These are phyloP conservation scores for Pachymerium ferrugineum DNA, from an alignment of 2,888 invertebrate species.

Conservation along the genomic window DNA sequence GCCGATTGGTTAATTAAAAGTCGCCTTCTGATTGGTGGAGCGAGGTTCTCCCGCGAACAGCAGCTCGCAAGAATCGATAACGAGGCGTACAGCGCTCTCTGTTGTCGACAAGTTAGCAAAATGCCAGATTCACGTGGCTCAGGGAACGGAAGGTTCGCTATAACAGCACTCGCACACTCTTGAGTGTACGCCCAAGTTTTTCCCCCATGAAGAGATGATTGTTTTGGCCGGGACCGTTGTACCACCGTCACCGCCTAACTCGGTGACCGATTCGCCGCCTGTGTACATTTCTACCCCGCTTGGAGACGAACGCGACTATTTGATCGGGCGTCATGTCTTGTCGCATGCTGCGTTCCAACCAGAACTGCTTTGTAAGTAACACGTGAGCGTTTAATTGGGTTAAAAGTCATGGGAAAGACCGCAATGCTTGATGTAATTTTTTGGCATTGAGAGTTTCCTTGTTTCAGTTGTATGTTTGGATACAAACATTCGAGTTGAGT, in stretches of 20 bases:
- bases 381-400: too few relatives aligned
- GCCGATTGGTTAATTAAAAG: constrained; percentile 31
- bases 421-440: too few relatives aligned
- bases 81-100: neutral
- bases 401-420: too few relatives aligned
- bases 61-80: neutral
- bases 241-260: constrained; percentile 28
- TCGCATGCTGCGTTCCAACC: constrained; percentile 1
- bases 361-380: constrained; percentile 30
- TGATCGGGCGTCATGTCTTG: neutral
- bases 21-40: neutral
- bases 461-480: too few relatives aligned
- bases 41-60: neutral
- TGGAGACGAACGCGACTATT: constrained; percentile 7
- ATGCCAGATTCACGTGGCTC: neutral
- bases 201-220: neutral
- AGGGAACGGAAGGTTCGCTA: neutral
- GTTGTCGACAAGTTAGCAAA: constrained; percentile 2
- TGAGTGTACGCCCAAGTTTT: neutral
- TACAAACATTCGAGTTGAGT: too few relatives aligned
- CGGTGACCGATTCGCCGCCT: constrained; percentile 28
- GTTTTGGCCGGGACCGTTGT: constrained; percentile 9
- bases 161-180: neutral
- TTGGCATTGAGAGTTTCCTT: too few relatives aligned
- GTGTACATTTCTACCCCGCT: neutral